Evolutionary conservation across 2,113 vertebrate species (phyloP), one percentile per base, ranked within the genome.

Genomic region (Marcusenius ussheri): DNA sequence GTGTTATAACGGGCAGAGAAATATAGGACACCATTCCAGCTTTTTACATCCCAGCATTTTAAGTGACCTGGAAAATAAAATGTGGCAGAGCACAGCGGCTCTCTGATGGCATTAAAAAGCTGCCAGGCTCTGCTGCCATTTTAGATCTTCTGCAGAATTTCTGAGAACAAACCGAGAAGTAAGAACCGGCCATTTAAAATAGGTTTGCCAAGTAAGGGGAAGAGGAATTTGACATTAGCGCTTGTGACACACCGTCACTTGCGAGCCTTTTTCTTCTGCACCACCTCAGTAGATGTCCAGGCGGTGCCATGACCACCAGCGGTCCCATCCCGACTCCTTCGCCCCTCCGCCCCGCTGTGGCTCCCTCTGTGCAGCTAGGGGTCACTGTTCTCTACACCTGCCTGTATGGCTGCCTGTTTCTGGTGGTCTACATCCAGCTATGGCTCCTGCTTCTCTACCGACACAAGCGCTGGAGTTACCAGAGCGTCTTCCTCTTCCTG

Each of bases 381-480:
- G 95, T 98, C 92, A 98, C 97, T 0, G 89, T 95, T 13, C 94
- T 97, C 53, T 98, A 97, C 94, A 96, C 96, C 5, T 24, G 91
- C 11, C 93, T 98, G 88, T 98, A 98, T 0, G 95, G 93, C 2
- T 90, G 90, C 11, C 96, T 97, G 86, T 97, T 97, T 93, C 93
- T 96, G 91, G 94, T 95, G 1, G 96, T 97, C 31, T 97, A 97
- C 89, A 83, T 94, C 88, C 97, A 97, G 95, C 96, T 97, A 21
- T 97, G 97, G 97, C 95, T 97, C 89, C 94, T 97, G 27, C 93
- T 96, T 31, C 89, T 96, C 4, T 97, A 96, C 47, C 93, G 95
- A 46, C 96, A 97, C 95, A 97, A 97, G 90, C 93, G 96, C 35
- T 96, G 96, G 94, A 97, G 97, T 94, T 97, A 97, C 92, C 97